Evolutionary conservation across 2,113 vertebrate species (phyloP).

Genomic region (Andinoacara biseriatus): DNA sequence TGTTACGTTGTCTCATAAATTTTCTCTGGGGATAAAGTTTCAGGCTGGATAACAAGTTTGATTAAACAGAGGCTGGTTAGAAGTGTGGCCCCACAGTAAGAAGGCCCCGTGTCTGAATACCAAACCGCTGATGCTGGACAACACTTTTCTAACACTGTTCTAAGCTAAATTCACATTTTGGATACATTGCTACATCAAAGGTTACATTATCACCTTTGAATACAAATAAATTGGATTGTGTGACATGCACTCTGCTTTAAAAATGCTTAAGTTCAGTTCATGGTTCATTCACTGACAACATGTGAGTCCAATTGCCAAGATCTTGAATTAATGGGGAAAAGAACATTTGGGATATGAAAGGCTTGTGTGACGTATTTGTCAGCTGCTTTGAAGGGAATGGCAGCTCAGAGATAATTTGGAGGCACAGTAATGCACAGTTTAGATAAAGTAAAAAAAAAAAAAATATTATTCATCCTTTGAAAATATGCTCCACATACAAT

Average conservation of each 20-base stretch:
- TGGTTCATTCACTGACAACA: conserved; percentile 19
- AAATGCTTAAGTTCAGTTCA: conserved; percentile 36
- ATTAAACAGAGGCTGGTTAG: conserved; percentile 5
- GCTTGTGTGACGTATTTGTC: conserved; percentile 15
- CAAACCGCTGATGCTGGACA: not conserved
- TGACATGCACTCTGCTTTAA: not conserved
- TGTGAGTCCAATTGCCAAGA: conserved; percentile 37
- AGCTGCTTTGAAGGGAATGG: conserved; percentile 10
- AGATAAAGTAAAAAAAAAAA: not conserved
- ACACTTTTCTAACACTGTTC: not conserved
- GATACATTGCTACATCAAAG: conserved; percentile 26
- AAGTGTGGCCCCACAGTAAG: not conserved
- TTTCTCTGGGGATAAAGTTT: conserved; percentile 8
- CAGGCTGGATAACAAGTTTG: conserved; percentile 11
- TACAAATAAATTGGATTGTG: not conserved
- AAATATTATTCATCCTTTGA: not conserved
- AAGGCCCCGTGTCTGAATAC: not conserved
- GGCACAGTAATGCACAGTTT: not conserved
- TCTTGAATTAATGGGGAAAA: conserved; percentile 8
- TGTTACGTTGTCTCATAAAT: conserved; percentile 14
- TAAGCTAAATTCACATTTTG: not conserved
- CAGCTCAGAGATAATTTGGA: conserved; percentile 9
- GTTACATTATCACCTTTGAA: not conserved
- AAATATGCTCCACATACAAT: conserved; percentile 25
- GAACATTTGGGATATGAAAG: conserved; percentile 7